These are phyloP conservation scores for Brachionus sp. DNA, from an alignment of 1,140 invertebrate species.

Conservation along the genomic window DNA sequence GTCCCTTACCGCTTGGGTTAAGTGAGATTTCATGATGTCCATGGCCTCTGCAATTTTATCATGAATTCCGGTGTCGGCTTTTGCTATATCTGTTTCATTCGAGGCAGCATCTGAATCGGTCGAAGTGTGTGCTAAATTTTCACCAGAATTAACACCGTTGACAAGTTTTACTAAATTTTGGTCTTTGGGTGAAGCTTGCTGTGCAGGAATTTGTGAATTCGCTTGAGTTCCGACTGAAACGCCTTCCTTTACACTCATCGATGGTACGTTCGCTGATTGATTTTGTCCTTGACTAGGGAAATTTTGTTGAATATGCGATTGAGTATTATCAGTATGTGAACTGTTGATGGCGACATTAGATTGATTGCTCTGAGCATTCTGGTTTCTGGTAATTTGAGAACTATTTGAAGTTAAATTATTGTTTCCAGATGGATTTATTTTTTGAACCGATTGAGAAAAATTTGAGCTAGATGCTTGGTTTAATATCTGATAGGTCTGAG, in stretches of 20 bases:
- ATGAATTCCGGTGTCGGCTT: slow-evolving; percentile 2
- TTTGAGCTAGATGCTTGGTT: slow-evolving; percentile 21
- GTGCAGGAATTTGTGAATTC: slow-evolving; percentile 11
- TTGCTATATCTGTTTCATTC: background rate
- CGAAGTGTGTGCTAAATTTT: background rate
- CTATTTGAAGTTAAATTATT: background rate
- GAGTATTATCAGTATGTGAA: slow-evolving; percentile 24
- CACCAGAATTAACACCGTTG: background rate
- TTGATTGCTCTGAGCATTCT: background rate
- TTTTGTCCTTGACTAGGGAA: background rate
- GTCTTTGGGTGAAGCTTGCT: slow-evolving; percentile 9
- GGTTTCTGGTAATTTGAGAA: background rate
- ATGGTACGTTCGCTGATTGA: background rate
- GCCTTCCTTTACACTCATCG: background rate
- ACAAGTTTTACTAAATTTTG: background rate
- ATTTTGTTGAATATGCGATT: background rate
- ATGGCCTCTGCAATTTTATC: slow-evolving; percentile 31
- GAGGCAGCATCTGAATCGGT: background rate
- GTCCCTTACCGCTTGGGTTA: slow-evolving; percentile 30
- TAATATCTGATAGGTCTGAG: slow-evolving; percentile 17
- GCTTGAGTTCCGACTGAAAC: background rate
- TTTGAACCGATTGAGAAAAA: background rate
- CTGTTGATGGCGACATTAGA: background rate
- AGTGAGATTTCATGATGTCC: slow-evolving; percentile 24
- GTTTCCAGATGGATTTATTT: background rate